Base-by-base conservation (phyloP, 2,113 vertebrate species). In the Sinocyclocheilus anshuiensis region DNA sequence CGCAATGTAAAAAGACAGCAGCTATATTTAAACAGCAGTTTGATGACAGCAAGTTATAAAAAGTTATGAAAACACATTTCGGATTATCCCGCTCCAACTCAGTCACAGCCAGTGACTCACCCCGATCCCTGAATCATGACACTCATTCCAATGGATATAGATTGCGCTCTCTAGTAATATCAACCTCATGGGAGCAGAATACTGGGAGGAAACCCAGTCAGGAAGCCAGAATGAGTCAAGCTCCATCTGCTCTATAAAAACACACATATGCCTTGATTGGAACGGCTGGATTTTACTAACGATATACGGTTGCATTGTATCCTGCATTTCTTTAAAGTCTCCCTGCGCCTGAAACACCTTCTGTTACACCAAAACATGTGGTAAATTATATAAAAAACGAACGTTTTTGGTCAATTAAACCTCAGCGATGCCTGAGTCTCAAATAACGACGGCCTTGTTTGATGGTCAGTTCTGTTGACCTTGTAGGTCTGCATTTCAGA, bases 391-490 rank as follows among this genome's bases (percentile, higher is more conserved):
- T 39, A 61, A 39, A 71, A 83, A 65, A 65, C 20, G 4, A 5
- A 6, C 0, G 2, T 45, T 81, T 79, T 81, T 26, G 79, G 36
- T 67, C n/a, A 71, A 53, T 48, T 53, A 67, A 50, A 53, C 67
- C 24, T 42, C 39, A 26, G 12, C 57, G 20, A 80, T 33, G 11
- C n/a, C 33, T 10, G 5, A n/a, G 33, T 67, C 59, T 26, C 65
- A 16, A 71, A 53, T 53, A 67, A 71, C 1, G 18, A 71, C 13
- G 4, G 26, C 29, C 9, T n/a, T 24, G 45, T 72, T 87, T 87
- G 77, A 87, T 87, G 88, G 88, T 81, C 88, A 59, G 39, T 45
- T 24, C 67, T 79, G 72, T 87, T 89, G 84, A 76, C 82, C 86
- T 42, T 65, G 79, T 59, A 72, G 65, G 45, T 79, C 83, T 80